Evolutionary conservation across 2,888 invertebrate genomes (phyloP), one percentile per base, ranked within the genome.

Genomic region (Habroteleia sp.): DNA sequence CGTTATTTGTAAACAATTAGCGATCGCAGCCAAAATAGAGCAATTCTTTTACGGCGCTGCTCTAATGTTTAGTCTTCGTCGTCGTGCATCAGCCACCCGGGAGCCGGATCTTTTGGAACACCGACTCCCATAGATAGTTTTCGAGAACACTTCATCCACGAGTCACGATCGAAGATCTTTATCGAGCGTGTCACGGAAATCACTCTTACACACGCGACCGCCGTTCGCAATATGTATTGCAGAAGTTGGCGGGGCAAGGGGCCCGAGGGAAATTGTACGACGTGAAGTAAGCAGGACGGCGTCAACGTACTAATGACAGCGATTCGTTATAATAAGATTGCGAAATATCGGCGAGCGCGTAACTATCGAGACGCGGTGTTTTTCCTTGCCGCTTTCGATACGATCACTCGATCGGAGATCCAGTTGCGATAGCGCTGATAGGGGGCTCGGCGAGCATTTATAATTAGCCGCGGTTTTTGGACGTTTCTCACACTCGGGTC

Each of bases 401-500:
- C 58, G 58, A 69, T 69, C 60, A 35, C 16, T 20, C 11, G 54
- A 65, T 65, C 54, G 17, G 14, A 54, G 65, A 66, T 66, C 31
- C 16, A 44, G 54, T 46, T 37, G 3, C 27, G 65, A 66, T 66
- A 66, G 23, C 44, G 25, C 39, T 41, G 46, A 63, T 63, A 41
- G 20, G 29, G 41, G 14, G 65, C 42, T 10, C 46, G 48, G 10
- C 66, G 46, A 37, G 54, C 35, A 65, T 65, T 65, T 65, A 44
- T 66, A 69, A 69, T 69, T 69, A 69, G 41, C 35, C 27, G 35
- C 10, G 13, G 42, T 69, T 69, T 60, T 69, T 50, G 69, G 69
- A 69, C 69, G 69, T 60, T 69, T 69, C 68, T 69, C 66, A 66
- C 66, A 66, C 66, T 66, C 41, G 5, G 25, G 35, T 44, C 25